Base-by-base conservation (phyloP, 2,797 vertebrate species). In the Eupleurogrammus muticus region DNA sequence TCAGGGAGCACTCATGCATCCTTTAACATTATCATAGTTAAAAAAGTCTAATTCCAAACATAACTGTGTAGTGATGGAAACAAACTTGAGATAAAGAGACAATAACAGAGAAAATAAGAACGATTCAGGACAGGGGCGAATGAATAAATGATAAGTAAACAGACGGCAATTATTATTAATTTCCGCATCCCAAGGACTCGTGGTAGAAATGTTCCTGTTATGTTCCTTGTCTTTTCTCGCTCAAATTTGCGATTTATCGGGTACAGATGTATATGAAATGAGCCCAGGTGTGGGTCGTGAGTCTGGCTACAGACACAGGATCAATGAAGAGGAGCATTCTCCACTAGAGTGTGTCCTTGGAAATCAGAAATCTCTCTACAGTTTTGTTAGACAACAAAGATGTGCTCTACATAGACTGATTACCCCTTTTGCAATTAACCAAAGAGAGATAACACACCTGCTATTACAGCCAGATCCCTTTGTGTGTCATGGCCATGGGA, bases 391-490 rank as follows among this genome's bases (percentile, higher is more conserved):
- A 24, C 0, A 10, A 44, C 13, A 34, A 32, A 0, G 10, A 5
- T 2, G 16, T 54, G 2, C 35, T 17, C 17, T 42, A 16, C 16
- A 17, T 16, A 42, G 14, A 42, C 16, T 1, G 14, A 42, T 42
- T 40, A 40, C 73, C 83, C 79, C 48, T 83, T 85, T 90, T 79
- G n/a, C 80, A 86, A 84, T 82, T 70, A 81, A 63, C 20, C 52
- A 53, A 49, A 16, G 53, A 72, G 54, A 51, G 51, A 47, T 50
- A 76, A 69, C 92, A 93, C 93, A 98, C 97, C 97, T 97, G 96
- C 96, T 77, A 98, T 98, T 75, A 99, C 90, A 36, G 96, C 96
- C 24, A 96, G 94, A 85, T 97, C 96, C 13, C 94, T 97, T 86
- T 93, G 94, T 79, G 95, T 92, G 53, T 92, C 92, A 44, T 94